Evolutionary conservation across 1,140 invertebrate species (phyloP).

Genomic region (Drosophila guanche): DNA sequence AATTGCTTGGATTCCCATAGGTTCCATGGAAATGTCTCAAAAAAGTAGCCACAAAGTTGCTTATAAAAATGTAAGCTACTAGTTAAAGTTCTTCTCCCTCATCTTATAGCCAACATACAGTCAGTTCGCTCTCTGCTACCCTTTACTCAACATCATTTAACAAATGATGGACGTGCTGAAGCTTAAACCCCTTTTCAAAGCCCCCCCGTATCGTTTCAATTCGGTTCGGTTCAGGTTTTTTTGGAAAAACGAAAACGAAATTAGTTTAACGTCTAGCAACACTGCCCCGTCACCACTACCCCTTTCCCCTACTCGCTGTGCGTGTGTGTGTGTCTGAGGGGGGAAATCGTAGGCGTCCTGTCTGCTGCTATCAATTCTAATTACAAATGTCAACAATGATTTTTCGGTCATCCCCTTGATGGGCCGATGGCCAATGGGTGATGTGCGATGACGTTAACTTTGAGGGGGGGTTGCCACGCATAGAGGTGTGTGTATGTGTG

Average conservation of each 20-base stretch:
- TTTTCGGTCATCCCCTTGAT: slow-evolving; percentile 66
- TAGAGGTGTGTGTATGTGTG: slow-evolving; percentile 28
- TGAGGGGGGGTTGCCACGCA: slow-evolving; percentile 8
- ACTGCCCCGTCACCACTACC: slow-evolving; percentile 15
- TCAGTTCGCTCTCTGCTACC: not conserved
- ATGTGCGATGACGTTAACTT: slow-evolving; percentile 42
- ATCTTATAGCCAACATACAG: not conserved
- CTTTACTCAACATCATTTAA: slow-evolving; percentile 33
- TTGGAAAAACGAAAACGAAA: slow-evolving; percentile 58
- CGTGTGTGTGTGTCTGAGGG: not conserved
- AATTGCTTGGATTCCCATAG: no score
- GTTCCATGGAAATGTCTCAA: no score
- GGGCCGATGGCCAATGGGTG: slow-evolving; percentile 2
- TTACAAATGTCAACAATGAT: slow-evolving; percentile 81
- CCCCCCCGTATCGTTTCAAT: slow-evolving; percentile 30
- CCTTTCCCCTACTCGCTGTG: not conserved
- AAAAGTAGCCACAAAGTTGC: no score
- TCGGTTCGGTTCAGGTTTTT: slow-evolving; percentile 18
- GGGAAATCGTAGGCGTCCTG: slow-evolving; percentile 16
- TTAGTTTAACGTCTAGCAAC: slow-evolving; percentile 70
- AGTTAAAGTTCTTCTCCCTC: not conserved
- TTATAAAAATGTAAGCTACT: no score
- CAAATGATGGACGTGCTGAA: slow-evolving; percentile 67
- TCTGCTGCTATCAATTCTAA: slow-evolving; percentile 78
- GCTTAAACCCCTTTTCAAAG: slow-evolving; percentile 43